phyloP scores from a whole-genome alignment of 2,113 vertebrate genomes.

The Bos javanicus region DNA sequence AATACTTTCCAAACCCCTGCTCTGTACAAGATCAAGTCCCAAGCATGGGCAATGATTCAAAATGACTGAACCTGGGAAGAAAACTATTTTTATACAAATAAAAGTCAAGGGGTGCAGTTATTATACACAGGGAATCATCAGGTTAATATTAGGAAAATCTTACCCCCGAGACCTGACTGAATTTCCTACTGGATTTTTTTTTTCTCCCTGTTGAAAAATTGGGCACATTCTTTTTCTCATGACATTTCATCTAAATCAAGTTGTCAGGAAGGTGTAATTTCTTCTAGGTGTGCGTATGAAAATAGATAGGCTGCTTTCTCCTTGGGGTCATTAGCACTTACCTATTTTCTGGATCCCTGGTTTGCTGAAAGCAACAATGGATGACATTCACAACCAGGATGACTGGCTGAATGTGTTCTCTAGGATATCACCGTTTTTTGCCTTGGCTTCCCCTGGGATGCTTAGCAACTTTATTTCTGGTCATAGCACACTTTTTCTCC shows the following conservation, averaged over 20 bases:
- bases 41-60: background rate
- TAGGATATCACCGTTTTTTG: background rate
- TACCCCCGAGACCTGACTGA: constrained; percentile 25
- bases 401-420: background rate
- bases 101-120: background rate
- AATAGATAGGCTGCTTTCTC: constrained; percentile 74
- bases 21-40: background rate
- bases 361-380: constrained; percentile 71
- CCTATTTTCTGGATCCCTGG: constrained; percentile 74
- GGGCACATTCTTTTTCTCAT: constrained; percentile 71
- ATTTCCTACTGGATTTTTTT: constrained; percentile 38
- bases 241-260: constrained; percentile 77
- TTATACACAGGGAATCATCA: background rate
- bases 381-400: constrained; percentile 42
- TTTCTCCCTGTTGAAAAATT: constrained; percentile 63
- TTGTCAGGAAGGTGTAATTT: constrained; percentile 77
- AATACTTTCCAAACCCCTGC: background rate
- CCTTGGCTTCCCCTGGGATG: background rate
- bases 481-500: background rate
- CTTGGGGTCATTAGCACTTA: constrained; percentile 71
- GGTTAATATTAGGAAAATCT: constrained; percentile 50
- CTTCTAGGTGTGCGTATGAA: constrained; percentile 73
- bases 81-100: constrained; percentile 46
- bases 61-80: background rate
- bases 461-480: background rate